Conservation (phyloP, 2,797 vertebrate species). For the Muraenolepis orangiensis region DNA sequence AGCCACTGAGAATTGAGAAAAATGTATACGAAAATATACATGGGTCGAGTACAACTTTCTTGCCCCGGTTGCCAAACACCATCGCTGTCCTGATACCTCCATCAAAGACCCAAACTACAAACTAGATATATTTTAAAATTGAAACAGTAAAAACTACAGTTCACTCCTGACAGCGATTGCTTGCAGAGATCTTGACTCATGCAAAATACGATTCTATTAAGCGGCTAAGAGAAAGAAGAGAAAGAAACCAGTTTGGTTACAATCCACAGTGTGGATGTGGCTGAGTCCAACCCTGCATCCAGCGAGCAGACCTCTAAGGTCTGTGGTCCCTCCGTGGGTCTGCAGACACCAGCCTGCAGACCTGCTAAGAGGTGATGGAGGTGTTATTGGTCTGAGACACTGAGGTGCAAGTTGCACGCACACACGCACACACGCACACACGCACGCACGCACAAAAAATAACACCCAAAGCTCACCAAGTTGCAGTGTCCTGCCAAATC, state of each 20-base stretch:
- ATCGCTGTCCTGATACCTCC: background rate
- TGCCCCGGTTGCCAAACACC: background rate
- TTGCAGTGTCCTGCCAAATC: slow-evolving; percentile 27
- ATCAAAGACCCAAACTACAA: background rate
- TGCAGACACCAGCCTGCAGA: background rate
- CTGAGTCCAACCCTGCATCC: background rate
- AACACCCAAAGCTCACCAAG: slow-evolving; percentile 44
- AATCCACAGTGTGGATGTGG: background rate
- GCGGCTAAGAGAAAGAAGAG: background rate
- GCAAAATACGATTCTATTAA: slow-evolving; percentile 6
- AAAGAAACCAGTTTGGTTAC: background rate
- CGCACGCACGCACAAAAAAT: slow-evolving; percentile 6
- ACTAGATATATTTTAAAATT: background rate
- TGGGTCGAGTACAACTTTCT: background rate
- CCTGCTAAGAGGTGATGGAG: background rate
- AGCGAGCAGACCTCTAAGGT: background rate
- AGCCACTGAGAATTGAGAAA: slow-evolving; percentile 5
- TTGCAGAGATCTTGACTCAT: slow-evolving; percentile 28
- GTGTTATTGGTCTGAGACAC: background rate
- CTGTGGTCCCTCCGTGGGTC: background rate
- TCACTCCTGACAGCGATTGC: slow-evolving; percentile 22
- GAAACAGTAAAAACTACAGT: background rate
- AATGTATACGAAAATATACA: background rate
- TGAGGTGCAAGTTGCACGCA: background rate
- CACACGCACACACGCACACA: slow-evolving; percentile 3